Evolutionary conservation across 2,797 vertebrate genomes (phyloP), one percentile per base, ranked within the genome.

Genomic region (Eupleurogrammus muticus): DNA sequence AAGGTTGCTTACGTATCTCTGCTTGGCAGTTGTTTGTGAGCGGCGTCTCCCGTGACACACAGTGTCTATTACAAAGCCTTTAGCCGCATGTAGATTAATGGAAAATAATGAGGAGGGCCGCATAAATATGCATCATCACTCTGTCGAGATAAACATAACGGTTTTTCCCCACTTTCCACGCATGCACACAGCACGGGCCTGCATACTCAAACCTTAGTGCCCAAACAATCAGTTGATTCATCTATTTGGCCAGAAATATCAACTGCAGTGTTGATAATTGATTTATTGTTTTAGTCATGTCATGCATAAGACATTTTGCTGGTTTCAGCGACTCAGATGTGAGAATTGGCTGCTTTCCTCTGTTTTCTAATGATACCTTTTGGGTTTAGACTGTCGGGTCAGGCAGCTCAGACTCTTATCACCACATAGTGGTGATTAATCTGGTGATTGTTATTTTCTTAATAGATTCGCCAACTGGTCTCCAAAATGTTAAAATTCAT

Each of bases 1-100:
- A 72, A 82, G 80, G 82, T 83, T 88, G 75, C 75, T 82, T 83
- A 67, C 74, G 71, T 20, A 6, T 69, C 55, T 80, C 47, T 80
- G 24, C 42, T 70, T 56, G 48, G 49, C 70, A 23, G 72, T 47
- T n/a, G 77, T 83, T 79, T 72, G 50, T 36, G 61, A 77, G 81
- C 52, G 47, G 71, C 51, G 35, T 71, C 67, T 82, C 63, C 68
- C 73, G n/a, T 63, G 85, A 77, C 70, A 65, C 79, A 59, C 3
- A 47, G 40, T n/a, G 77, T 73, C 67, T 70, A 58, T 76, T 77
- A 73, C 74, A 79, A 70, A 87, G 72, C 58, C 66, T 70, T 71
- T 67, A 52, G 77, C 71, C 59, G 3, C 8, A n/a, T 76, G 77
- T 66, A 75, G 68, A 89, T 88, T 75, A 80, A 86, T 86, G 66